Evolutionary conservation across 1,140 invertebrate species (phyloP).

Genomic region (Colletes latitarsis): DNA sequence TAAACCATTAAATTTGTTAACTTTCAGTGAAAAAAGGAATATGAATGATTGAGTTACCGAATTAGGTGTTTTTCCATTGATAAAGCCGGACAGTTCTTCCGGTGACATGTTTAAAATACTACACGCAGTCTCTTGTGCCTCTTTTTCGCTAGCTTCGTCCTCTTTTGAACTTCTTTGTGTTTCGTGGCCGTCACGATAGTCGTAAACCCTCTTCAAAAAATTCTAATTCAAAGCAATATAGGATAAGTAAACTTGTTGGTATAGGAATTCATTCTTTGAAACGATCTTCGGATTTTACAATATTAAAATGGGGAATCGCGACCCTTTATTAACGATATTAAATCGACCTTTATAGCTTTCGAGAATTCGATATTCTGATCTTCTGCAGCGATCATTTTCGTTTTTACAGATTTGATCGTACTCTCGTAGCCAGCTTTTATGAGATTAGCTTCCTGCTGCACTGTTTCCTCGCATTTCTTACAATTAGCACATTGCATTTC

Average conservation of each 20-base stretch:
- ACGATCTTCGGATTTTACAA: not conserved
- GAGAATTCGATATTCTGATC: constrained; percentile 39
- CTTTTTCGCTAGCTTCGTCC: constrained; percentile 52
- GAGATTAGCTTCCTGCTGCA: not conserved
- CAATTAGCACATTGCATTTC: no score
- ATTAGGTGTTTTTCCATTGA: constrained; percentile 39
- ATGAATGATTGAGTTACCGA: constrained; percentile 26
- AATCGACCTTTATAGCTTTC: constrained; percentile 50
- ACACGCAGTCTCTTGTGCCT: constrained; percentile 62
- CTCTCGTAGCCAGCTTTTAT: constrained; percentile 22
- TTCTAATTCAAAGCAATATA: constrained; percentile 30
- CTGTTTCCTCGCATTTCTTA: constrained; percentile 11
- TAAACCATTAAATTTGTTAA: not conserved
- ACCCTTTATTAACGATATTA: no score
- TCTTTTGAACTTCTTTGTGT: constrained; percentile 5
- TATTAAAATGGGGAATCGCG: no score
- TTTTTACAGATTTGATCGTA: constrained; percentile 17
- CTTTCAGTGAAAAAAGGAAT: not conserved
- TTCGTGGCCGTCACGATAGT: constrained; percentile 21
- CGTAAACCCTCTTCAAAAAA: constrained; percentile 50
- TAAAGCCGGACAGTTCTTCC: constrained; percentile 53
- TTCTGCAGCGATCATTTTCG: not conserved
- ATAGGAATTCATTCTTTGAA: not conserved
- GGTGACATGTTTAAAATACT: constrained; percentile 66
- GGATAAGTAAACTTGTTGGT: not conserved